These are phyloP conservation scores for Arrhopalites spinosus DNA, from an alignment of 2,888 invertebrate genomes.

Conservation along the genomic window DNA sequence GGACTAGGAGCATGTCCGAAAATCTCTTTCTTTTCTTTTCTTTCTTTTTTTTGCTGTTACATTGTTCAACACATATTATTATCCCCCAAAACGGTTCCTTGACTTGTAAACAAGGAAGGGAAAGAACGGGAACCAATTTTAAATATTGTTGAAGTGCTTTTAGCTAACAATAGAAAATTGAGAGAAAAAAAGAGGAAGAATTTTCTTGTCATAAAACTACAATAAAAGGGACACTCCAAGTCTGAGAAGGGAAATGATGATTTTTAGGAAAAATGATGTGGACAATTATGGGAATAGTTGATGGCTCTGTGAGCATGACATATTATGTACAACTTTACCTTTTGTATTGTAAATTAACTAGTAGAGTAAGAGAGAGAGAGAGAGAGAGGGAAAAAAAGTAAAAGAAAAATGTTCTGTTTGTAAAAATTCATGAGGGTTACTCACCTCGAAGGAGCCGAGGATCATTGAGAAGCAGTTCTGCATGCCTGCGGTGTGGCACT, in stretches of 20 bases:
- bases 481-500: conserved; percentile 24
- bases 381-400: conserved; percentile 1
- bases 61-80: no score
- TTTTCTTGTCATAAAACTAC: background rate
- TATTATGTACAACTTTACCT: no score
- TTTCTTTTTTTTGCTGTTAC: no score
- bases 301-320: no score
- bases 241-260: background rate
- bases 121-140: background rate
- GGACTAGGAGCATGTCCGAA: no score
- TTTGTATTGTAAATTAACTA: no score
- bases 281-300: background rate
- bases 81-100: background rate
- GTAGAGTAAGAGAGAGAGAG: background rate
- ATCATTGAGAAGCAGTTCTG: conserved; percentile 23
- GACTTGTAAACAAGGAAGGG: conserved; percentile 11
- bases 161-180: background rate
- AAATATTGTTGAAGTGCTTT: background rate
- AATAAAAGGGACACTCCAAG: background rate
- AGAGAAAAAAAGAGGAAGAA: background rate
- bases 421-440: conserved; percentile 41
- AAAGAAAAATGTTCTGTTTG: conserved; percentile 15
- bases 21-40: no score
- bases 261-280: background rate
- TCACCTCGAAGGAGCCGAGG: conserved; percentile 41